A percentile compares a stretch with the other conserved stretches of the same genome.
Evolutionary conservation across 2,113 vertebrate species (phyloP).

Genomic region (Phylloscopus whistleri): DNA sequence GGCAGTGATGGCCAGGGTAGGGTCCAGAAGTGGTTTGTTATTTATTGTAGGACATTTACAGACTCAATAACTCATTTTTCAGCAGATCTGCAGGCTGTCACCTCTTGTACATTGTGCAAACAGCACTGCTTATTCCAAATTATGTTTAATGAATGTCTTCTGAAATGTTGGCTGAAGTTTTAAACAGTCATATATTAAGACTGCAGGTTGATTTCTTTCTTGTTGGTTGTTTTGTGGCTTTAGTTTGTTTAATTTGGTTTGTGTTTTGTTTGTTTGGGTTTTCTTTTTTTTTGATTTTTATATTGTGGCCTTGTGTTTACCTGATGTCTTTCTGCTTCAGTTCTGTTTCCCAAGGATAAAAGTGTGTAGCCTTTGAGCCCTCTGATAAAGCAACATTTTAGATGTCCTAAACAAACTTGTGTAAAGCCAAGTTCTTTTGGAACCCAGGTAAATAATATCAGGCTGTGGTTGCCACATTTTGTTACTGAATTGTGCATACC

Average conservation of each 20-base stretch:
- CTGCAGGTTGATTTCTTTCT: neutral
- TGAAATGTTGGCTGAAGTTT: neutral
- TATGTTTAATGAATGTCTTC: neutral
- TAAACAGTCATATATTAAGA: neutral
- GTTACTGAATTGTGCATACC: neutral
- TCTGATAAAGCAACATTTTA: slow-evolving; percentile 14
- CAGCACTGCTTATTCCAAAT: neutral
- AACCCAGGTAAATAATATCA: neutral
- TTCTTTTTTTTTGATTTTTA: neutral
- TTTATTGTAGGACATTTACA: neutral
- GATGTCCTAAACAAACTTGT: neutral
- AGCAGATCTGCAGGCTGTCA: neutral
- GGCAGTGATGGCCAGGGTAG: neutral
- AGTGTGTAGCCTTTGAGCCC: neutral
- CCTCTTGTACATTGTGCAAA: neutral
- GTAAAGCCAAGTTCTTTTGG: neutral
- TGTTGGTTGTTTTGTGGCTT: neutral
- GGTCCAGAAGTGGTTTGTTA: neutral
- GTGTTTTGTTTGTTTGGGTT: neutral
- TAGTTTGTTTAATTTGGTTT: neutral
- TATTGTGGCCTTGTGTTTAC: neutral
- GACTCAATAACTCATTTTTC: neutral
- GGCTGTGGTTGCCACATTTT: neutral
- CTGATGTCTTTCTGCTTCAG: neutral
- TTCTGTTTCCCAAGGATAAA: neutral